Base-by-base conservation (phyloP, 2,888 invertebrate genomes). In the Orchestes rusci region DNA sequence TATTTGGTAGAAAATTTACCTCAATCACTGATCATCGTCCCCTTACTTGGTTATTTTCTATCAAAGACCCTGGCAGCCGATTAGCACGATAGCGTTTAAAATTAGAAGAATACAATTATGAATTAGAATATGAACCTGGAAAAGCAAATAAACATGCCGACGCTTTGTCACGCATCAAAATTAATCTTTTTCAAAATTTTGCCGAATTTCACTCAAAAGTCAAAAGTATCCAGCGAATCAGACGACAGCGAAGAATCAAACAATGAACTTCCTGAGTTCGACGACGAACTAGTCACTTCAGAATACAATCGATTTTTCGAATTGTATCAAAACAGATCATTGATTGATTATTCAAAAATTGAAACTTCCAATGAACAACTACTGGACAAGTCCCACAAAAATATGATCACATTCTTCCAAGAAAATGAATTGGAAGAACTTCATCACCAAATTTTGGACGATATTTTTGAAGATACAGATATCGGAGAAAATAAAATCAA, bases 1-100 rank as follows among this genome's bases (percentile, higher is more conserved):
- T 68, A 2, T 64, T 55, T 42, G 66, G 65, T 13, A 52, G 57
- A 28, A 53, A 59, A 48, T 67, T 67, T 37, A 52, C 27, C 4
- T 56, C 67, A 4, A 12, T 60, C 3, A 66, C 59, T 0, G 65
- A 68, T 44, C 67, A 67, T 44, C 43, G 52, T 48, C 63, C 64
- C 0, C 46, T 66, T 23, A 54, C 51, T 2, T 66, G 64, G 62
- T 45, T 67, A 4, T 56, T 60, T 27, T 59, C 50, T 15, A 15
- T 40, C 3, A 60, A 59, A 48, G 59, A 64, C 30, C 59, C 61
- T 2, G 51, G 53, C 10, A 54, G 56, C 16, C 37, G 58, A 39
- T 33, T 66, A 30, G 51, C 58, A 3, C 17, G 61, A 27, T 66
- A 62, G 63, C 40, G 56, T 37, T 41, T 66, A 31, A 37, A 42